phyloP scores from a whole-genome alignment of 2,113 vertebrate species.

The Telmatochromis bifrenatus region DNA sequence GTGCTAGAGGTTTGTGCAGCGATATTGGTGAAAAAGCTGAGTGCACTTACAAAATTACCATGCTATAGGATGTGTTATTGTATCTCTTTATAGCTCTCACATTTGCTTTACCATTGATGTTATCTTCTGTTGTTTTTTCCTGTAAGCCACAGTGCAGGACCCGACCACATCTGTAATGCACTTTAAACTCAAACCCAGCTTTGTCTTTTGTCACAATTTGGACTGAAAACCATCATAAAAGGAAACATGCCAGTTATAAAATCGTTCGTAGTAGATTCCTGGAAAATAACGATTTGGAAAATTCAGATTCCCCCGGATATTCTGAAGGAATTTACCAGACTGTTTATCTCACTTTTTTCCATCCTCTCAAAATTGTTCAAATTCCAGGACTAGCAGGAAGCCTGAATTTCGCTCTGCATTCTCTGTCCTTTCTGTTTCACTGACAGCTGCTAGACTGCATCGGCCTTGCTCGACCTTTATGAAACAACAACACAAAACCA shows the following conservation, averaged over 20 bases:
- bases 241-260: background rate
- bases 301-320: background rate
- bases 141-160: background rate
- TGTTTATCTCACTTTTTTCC: background rate
- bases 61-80: background rate
- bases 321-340: background rate
- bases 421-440: background rate
- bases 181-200: background rate
- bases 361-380: conserved; percentile 16
- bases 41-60: background rate
- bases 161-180: background rate
- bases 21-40: background rate
- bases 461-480: conserved; percentile 9
- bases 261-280: background rate
- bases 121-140: background rate
- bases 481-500: background rate
- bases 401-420: background rate
- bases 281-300: background rate
- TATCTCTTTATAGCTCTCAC: background rate
- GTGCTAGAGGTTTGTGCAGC: background rate
- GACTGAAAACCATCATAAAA: background rate
- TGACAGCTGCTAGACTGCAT: background rate
- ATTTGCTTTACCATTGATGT: background rate
- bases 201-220: background rate
- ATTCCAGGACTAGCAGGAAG: conserved; percentile 30